Percentiles rank a stretch among this genome's conserved stretches.
phyloP scores from a whole-genome alignment of 2,113 vertebrate genomes.

The rabbit (Oryctolagus cuniculus) region mOryCun1.1 NC_091450.1:48645501-48646000 shows the following conservation, averaged over 20 bases:
- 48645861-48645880: not conserved
- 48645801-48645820: not conserved
- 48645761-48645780: not conserved
- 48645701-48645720: not conserved
- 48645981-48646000: not conserved
- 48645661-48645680: slow-evolving; percentile 60
- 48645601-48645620: slow-evolving; percentile 54
- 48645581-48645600: slow-evolving; percentile 53
- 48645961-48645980: not conserved
- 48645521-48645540: not conserved
- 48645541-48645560: not conserved
- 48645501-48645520: not conserved
- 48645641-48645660: slow-evolving; percentile 9
- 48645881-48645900: not conserved
- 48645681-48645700: slow-evolving; percentile 1
- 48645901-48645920: not conserved
- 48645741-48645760: rapidly evolving
- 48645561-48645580: not conserved
- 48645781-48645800: not conserved
- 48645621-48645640: slow-evolving; percentile 58
- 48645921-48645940: not conserved
- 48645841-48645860: not conserved
- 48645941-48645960: not conserved
- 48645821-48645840: not conserved
- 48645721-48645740: slow-evolving; percentile 6